phyloP scores from a whole-genome alignment of 2,113 vertebrate genomes.

The Syngnathus scovelli region DNA sequence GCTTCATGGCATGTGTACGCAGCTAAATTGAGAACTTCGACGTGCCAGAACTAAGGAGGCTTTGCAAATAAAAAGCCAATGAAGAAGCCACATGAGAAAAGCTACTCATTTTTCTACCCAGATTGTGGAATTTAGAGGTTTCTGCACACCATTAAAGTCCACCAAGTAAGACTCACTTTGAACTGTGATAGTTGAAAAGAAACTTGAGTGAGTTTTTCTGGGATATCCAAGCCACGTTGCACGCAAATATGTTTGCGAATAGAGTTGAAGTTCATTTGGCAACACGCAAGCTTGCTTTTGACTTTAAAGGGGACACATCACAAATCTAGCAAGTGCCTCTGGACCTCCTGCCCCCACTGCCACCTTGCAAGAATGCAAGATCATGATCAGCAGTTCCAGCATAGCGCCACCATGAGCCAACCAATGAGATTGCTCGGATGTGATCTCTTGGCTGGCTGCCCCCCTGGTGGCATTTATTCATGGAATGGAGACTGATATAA shows the following conservation, averaged over 20 bases:
- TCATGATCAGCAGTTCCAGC: not conserved
- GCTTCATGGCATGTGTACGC: slow-evolving; percentile 39
- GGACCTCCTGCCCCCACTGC: not conserved
- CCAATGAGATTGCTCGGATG: not conserved
- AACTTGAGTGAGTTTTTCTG: not conserved
- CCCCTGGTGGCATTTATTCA: not conserved
- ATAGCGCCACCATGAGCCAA: not conserved
- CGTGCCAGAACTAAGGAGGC: slow-evolving; percentile 11
- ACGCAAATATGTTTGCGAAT: not conserved
- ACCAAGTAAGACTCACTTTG: slow-evolving; percentile 6
- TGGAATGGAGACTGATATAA: not conserved
- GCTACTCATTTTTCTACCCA: slow-evolving; percentile 11
- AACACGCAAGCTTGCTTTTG: not conserved
- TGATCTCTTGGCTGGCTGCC: not conserved
- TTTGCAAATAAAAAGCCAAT: slow-evolving; percentile 24
- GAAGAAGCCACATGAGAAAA: slow-evolving; percentile 1
- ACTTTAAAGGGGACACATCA: not conserved
- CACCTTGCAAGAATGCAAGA: not conserved
- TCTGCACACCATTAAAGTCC: not conserved
- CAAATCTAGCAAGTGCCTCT: too few species aligned
- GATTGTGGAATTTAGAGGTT: slow-evolving; percentile 16
- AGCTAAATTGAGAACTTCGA: slow-evolving; percentile 45
- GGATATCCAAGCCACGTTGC: not conserved
- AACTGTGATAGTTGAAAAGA: not conserved
- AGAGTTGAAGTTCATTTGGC: not conserved